These are phyloP conservation scores for Pseudococcus jackbeardsleyi DNA, from an alignment of 2,888 invertebrate species.

Conservation along the genomic window DNA sequence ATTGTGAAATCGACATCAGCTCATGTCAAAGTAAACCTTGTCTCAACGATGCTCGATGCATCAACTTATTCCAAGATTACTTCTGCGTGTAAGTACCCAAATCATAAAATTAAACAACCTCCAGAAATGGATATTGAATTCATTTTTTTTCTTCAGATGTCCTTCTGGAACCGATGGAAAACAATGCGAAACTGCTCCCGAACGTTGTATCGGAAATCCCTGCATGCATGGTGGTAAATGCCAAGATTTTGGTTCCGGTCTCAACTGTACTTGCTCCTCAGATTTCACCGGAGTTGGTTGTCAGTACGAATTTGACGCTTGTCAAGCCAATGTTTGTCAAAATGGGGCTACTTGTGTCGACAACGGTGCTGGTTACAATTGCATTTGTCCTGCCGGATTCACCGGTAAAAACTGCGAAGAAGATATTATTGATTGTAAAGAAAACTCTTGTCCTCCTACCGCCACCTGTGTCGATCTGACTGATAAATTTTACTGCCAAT, in stretches of 20 bases:
- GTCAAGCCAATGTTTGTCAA: conserved; percentile 89
- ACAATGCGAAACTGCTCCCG: conserved; percentile 96
- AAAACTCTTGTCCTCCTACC: conserved; percentile 93
- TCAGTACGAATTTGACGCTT: conserved; percentile 94
- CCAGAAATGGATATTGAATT: neutral
- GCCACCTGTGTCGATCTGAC: conserved; percentile 93
- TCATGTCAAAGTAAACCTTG: conserved; percentile 89
- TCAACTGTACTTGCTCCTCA: conserved; percentile 92
- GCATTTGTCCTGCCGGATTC: conserved; percentile 86
- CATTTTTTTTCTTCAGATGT: conserved; percentile 74
- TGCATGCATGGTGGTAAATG: conserved; percentile 97
- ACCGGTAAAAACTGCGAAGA: conserved; percentile 87
- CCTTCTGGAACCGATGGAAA: conserved; percentile 97
- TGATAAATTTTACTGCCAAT: conserved; percentile 93
- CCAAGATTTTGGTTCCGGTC: conserved; percentile 93
- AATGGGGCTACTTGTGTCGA: conserved; percentile 94
- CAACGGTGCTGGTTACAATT: conserved; percentile 86
- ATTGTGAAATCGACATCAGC: conserved; percentile 89
- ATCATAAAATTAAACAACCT: neutral
- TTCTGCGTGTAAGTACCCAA: conserved; percentile 85
- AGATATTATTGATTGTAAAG: conserved; percentile 91
- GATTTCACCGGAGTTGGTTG: conserved; percentile 91
- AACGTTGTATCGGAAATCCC: conserved; percentile 91
- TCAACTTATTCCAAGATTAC: conserved; percentile 91
- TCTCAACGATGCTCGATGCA: conserved; percentile 92